Conservation (phyloP, 2,888 invertebrate species). For the Spisula subtruncata region DNA sequence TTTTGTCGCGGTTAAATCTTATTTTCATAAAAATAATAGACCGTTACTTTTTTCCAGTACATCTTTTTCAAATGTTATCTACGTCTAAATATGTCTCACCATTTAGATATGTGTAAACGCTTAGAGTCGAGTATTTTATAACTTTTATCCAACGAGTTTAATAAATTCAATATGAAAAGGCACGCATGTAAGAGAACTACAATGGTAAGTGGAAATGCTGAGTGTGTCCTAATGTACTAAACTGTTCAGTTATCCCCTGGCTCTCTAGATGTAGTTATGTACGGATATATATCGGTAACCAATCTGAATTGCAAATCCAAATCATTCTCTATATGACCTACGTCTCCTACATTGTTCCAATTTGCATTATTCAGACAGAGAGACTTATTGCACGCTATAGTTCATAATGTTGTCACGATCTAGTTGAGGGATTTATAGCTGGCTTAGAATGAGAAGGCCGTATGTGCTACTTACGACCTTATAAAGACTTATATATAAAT, state of each 20-base stretch:
- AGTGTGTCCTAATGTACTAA: conserved; percentile 15
- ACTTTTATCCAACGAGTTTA: no score
- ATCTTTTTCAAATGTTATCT: conserved; percentile 11
- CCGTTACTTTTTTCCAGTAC: not conserved
- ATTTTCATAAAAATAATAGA: not conserved
- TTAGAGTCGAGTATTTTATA: no score
- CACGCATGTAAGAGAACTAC: no score
- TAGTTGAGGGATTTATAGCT: not conserved
- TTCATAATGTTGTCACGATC: not conserved
- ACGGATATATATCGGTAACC: not conserved
- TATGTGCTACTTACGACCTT: no score
- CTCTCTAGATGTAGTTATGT: not conserved
- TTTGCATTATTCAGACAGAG: conserved; percentile 10
- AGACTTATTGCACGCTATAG: not conserved
- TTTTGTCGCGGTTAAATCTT: not conserved
- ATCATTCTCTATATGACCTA: not conserved
- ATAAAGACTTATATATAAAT: no score
- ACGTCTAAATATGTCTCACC: not conserved
- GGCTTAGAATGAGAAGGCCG: no score
- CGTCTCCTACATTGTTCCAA: not conserved
- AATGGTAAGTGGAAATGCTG: not conserved
- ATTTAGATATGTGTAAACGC: not conserved
- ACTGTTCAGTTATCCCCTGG: not conserved
- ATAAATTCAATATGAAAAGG: no score
- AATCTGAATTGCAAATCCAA: conserved; percentile 17